phyloP scores from a whole-genome alignment of 2,797 vertebrate genomes.

The Eulemur albifrons region DNA sequence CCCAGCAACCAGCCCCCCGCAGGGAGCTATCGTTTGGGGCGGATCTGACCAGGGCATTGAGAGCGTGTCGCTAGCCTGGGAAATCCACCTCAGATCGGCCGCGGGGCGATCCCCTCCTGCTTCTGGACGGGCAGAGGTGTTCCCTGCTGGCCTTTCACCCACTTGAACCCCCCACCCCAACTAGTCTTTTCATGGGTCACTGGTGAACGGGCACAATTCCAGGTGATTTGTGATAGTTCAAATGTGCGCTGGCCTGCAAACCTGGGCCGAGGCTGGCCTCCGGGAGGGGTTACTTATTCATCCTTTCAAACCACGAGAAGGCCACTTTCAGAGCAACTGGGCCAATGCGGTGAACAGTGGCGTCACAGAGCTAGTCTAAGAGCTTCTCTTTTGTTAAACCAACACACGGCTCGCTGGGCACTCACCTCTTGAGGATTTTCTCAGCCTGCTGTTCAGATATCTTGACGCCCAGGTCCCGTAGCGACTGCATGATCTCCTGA shows the following conservation, averaged over 20 bases:
- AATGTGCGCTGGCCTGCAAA: background rate
- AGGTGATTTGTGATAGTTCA: background rate
- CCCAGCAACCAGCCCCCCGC: background rate
- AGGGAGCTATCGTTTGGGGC: fast-evolving
- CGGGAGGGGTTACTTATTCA: background rate
- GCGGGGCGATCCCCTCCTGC: background rate
- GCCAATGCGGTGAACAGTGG: background rate
- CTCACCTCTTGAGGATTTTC: constrained; percentile 95
- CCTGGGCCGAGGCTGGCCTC: background rate
- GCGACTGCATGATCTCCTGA: constrained; percentile 97
- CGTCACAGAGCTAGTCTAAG: background rate
- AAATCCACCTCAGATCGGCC: background rate
- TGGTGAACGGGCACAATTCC: background rate
- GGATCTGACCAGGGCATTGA: background rate
- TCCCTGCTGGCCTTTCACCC: background rate
- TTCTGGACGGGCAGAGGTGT: background rate
- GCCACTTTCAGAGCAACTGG: constrained; percentile 6
- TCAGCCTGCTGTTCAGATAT: constrained; percentile 97
- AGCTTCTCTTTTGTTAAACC: background rate
- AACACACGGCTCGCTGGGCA: background rate
- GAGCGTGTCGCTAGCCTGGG: background rate
- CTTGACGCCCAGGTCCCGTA: constrained; percentile 95
- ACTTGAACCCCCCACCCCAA: background rate
- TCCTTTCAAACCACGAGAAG: background rate
- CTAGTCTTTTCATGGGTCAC: background rate